Evolutionary conservation across 2,797 vertebrate genomes (phyloP).

Genomic region (Carapus acus): DNA sequence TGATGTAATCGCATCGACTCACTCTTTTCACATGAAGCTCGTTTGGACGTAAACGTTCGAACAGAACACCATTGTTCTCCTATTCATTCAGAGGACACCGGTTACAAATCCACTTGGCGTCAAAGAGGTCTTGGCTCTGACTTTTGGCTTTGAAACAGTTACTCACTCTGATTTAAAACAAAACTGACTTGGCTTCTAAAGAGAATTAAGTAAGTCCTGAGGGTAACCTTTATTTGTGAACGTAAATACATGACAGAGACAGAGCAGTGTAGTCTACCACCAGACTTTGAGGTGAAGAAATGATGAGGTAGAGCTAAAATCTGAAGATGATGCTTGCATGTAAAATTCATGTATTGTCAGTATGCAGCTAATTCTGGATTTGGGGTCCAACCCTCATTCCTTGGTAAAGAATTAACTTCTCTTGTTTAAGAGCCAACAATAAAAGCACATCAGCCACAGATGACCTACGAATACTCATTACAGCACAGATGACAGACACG

Average conservation of each 20-base stretch:
- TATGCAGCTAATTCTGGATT: neutral
- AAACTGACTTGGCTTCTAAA: slow-evolving; percentile 5
- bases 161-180: slow-evolving; percentile 4
- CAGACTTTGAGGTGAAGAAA: slow-evolving; percentile 34
- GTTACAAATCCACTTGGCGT: slow-evolving; percentile 5
- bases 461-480: neutral
- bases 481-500: neutral
- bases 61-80: slow-evolving; percentile 10
- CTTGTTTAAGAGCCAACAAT: neutral
- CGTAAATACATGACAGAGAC: neutral
- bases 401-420: neutral
- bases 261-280: slow-evolving; percentile 5
- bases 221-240: too few species aligned
- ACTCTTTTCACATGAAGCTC: neutral
- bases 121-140: neutral
- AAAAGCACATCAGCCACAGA: too few species aligned
- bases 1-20: neutral
- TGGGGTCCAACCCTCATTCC: neutral
- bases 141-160: slow-evolving; percentile 9
- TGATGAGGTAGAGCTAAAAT: slow-evolving; percentile 28
- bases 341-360: neutral
- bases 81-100: neutral
- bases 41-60: slow-evolving; percentile 9
- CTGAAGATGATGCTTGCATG: slow-evolving; percentile 25
- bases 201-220: too few species aligned